Evolutionary conservation across 2,888 invertebrate genomes (phyloP).

Genomic region (Chymomyza procnemis): DNA sequence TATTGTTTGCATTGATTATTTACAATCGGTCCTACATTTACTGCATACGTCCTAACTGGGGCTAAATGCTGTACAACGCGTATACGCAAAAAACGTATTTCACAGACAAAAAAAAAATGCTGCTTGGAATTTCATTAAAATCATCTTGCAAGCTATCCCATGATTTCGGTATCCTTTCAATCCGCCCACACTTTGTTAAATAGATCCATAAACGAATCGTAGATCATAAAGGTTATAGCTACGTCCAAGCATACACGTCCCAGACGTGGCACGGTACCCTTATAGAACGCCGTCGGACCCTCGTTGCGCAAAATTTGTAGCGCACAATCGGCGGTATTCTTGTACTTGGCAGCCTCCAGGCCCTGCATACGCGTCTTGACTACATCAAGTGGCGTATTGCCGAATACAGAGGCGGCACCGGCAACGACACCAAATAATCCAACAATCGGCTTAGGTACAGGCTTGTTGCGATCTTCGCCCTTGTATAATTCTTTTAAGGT

Average conservation of each 20-base stretch:
- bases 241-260: conserved; percentile 98
- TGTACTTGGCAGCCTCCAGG: conserved; percentile 97
- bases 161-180: conserved; percentile 35
- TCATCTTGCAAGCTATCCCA: conserved; percentile 26
- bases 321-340: conserved; percentile 94
- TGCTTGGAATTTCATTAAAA: conserved; percentile 32
- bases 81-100: conserved; percentile 30
- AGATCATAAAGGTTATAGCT: conserved; percentile 99
- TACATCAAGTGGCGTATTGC: conserved; percentile 99
- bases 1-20: conserved; percentile 11
- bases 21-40: conserved; percentile 9
- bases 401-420: conserved; percentile 96
- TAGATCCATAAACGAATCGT: conserved; percentile 98
- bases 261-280: conserved; percentile 97
- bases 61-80: conserved; percentile 14
- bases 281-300: conserved; percentile 97
- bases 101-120: conserved; percentile 35
- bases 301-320: conserved; percentile 94
- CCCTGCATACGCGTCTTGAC: conserved; percentile 99
- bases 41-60: neutral
- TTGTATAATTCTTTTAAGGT: conserved; percentile 94
- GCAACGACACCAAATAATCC: conserved; percentile 96
- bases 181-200: conserved; percentile 92
- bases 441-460: conserved; percentile 91
- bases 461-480: conserved; percentile 90